Base-by-base conservation (phyloP, 2,888 invertebrate genomes). In the Lepidocyrtinus sp. region DNA sequence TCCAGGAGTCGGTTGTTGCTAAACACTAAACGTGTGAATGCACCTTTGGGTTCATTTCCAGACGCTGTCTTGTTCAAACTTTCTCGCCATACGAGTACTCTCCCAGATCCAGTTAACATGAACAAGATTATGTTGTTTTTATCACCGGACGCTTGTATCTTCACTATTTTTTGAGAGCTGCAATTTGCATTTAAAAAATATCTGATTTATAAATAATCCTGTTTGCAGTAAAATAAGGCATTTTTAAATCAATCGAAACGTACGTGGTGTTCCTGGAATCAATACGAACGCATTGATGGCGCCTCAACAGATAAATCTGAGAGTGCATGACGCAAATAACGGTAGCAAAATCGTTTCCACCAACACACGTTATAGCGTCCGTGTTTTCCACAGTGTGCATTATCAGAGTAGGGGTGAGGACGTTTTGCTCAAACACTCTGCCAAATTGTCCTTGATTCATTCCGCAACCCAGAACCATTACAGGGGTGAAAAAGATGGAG, bases 371-470 rank as follows among this genome's bases (percentile, higher is more conserved):
- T 2, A 78, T 68, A 27, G 2, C n/a, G n/a, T n/a, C n/a, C n/a
- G n/a, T n/a, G n/a, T 61, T 59, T 21, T 36, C 61, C 2, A 69
- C 24, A n/a, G 21, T 62, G 2, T 71, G 61, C 0, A 71, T 62
- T 7, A 62, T 36, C 1, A 71, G 21, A 15, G n/a, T 26, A 1
- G 27, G 26, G n/a, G n/a, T n/a, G n/a, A n/a, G n/a, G n/a, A 27
- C 17, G 22, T 50, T 17, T 17, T 68, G 61, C 36, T 62, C 71
- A 26, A 71, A 70, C 2, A 64, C 63, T 50, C 46, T 45, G 0
- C 95, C 95, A 86, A 96, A 89, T 87, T 96, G 96, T 0, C 96
- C 96, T 70, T 92, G 91, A 89, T 96, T 95, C 1, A 92, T 90
- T 0, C 96, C 96, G 93, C 94, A 96, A 0, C 94, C 93, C 88